Conservation (phyloP, 2,888 invertebrate genomes). For the Alloscopus bannaensis region DNA sequence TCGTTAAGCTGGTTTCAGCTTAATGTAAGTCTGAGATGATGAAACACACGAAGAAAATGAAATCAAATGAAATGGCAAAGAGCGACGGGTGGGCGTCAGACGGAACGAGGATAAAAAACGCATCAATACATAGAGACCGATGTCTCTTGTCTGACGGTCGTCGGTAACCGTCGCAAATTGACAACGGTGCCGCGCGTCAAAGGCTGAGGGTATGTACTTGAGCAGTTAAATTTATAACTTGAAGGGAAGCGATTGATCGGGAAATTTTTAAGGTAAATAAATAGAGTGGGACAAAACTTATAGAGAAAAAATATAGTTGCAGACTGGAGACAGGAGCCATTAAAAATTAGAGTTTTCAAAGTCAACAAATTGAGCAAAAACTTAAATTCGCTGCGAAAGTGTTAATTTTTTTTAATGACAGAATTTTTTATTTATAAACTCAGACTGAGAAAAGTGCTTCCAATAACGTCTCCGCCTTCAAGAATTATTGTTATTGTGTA, state of each 20-base stretch:
- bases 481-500: constrained; percentile 45
- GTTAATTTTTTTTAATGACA: too few species aligned
- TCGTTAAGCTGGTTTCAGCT: constrained; percentile 16
- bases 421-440: too few species aligned
- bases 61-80: constrained; percentile 62
- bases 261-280: constrained; percentile 55
- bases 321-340: too few species aligned
- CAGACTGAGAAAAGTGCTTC: too few species aligned
- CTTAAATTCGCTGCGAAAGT: too few species aligned
- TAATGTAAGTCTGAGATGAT: constrained; percentile 38
- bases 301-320: neutral
- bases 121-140: constrained; percentile 24
- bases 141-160: constrained; percentile 38
- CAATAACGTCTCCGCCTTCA: too few species aligned
- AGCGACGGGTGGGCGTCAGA: constrained; percentile 64
- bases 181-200: neutral
- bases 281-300: constrained; percentile 21
- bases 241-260: constrained; percentile 44
- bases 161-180: constrained; percentile 48
- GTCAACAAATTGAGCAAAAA: too few species aligned
- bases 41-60: constrained; percentile 45
- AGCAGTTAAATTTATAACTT: constrained; percentile 45
- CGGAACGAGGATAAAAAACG: constrained; percentile 58
- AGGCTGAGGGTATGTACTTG: too few species aligned
- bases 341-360: too few species aligned